Percentiles rank a stretch among this genome's conserved stretches.
phyloP scores from a whole-genome alignment of 2,888 invertebrate species.

The Apamea epomidion region DNA sequence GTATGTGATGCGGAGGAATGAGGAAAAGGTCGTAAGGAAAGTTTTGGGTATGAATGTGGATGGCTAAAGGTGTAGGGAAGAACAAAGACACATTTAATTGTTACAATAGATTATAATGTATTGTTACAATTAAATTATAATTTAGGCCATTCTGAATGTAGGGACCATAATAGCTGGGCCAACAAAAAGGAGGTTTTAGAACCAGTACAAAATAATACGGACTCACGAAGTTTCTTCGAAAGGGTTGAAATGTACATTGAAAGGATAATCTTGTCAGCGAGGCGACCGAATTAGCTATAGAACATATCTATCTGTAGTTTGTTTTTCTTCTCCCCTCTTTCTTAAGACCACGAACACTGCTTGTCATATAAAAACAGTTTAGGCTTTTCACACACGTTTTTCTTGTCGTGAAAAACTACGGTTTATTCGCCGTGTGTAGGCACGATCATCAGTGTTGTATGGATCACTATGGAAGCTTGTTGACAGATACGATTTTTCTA shows the following conservation, averaged over 20 bases:
- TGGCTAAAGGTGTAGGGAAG: too few species aligned
- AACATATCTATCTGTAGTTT: conserved; percentile 21
- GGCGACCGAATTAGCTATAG: conserved; percentile 11
- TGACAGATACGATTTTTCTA: not conserved
- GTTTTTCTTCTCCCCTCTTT: conserved; percentile 17
- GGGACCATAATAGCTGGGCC: not conserved
- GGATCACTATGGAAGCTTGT: not conserved
- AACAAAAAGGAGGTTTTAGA: conserved; percentile 17
- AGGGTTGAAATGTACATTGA: conserved; percentile 42
- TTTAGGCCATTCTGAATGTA: not conserved
- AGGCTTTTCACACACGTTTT: not conserved
- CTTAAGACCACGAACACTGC: not conserved
- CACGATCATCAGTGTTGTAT: not conserved
- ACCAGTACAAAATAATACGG: conserved; percentile 19
- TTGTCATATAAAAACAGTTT: conserved; percentile 14
- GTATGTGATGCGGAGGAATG: too few species aligned
- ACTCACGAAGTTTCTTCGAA: conserved; percentile 11
- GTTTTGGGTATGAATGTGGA: too few species aligned
- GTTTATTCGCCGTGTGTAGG: too few species aligned
- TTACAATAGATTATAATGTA: not conserved
- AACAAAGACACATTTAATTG: not conserved
- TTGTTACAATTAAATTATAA: not conserved
- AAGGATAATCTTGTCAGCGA: conserved; percentile 45
- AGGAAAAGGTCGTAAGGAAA: too few species aligned
- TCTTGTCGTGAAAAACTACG: not conserved